A percentile compares a stretch with the other conserved stretches of the same genome.
Conservation (phyloP, 2,888 invertebrate species). For the Xylocampa areola region DNA sequence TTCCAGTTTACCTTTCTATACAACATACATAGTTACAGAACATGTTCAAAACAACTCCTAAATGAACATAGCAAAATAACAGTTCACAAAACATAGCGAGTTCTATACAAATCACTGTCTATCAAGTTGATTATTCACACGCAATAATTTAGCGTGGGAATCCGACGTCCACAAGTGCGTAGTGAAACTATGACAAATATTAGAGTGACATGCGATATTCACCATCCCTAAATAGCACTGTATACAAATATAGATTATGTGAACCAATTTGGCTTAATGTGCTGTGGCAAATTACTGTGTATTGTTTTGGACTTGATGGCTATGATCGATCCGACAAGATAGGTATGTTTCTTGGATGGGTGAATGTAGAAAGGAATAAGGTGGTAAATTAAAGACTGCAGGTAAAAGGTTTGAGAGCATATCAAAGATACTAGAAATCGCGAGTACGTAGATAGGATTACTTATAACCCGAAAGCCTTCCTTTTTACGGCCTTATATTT, state of each 20-base stretch:
- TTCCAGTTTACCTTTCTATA: too few species aligned
- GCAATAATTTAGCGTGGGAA: conserved; percentile 54
- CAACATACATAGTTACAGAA: too few species aligned
- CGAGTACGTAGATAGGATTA: too few species aligned
- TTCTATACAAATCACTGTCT: conserved; percentile 37
- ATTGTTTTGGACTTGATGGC: not conserved
- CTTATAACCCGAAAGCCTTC: too few species aligned
- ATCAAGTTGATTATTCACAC: conserved; percentile 53
- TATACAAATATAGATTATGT: conserved; percentile 36
- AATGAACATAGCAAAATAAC: conserved; percentile 9
- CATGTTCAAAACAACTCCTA: not conserved
- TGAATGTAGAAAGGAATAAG: too few species aligned
- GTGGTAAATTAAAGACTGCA: too few species aligned
- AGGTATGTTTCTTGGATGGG: not conserved
- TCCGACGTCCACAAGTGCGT: conserved; percentile 42
- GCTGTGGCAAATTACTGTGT: conserved; percentile 1
- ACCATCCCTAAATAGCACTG: conserved; percentile 31
- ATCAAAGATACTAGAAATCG: too few species aligned
- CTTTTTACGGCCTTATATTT: too few species aligned
- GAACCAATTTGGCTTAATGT: conserved; percentile 29
- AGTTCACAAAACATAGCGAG: conserved; percentile 4
- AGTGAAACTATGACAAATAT: conserved; percentile 55
- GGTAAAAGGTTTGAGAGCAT: too few species aligned
- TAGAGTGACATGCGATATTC: conserved; percentile 51
- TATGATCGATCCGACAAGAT: not conserved